Evolutionary conservation across 2,888 invertebrate genomes (phyloP).

Genomic region (Pristionchus arcanus): DNA sequence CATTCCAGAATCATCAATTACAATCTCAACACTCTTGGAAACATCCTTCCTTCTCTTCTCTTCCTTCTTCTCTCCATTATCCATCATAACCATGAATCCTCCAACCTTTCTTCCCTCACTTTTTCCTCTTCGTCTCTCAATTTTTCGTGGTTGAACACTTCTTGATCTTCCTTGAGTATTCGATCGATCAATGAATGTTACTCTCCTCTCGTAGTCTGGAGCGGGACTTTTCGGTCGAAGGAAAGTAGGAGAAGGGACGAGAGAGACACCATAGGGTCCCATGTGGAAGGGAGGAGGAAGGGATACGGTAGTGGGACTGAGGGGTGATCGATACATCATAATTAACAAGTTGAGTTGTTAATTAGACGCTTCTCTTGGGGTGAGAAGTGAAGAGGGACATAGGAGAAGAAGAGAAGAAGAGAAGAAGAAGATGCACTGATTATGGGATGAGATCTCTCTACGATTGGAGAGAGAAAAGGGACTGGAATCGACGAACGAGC

Average conservation of each 20-base stretch:
- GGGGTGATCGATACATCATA: slow-evolving; percentile 19
- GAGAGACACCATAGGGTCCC: slow-evolving; percentile 30
- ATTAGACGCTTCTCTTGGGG: slow-evolving; percentile 31
- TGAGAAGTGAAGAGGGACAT: background rate
- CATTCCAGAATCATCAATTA: background rate
- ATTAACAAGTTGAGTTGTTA: slow-evolving; percentile 3
- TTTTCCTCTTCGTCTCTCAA: slow-evolving; percentile 7
- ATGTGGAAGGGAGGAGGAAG: slow-evolving; percentile 26
- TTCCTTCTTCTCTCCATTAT: slow-evolving; percentile 15
- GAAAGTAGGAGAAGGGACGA: background rate
- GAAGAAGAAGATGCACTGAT: slow-evolving; percentile 17
- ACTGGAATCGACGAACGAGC: slow-evolving; percentile 34
- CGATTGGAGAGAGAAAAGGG: slow-evolving; percentile 1
- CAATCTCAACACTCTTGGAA: background rate
- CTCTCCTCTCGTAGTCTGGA: slow-evolving; percentile 21
- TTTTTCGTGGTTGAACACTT: background rate
- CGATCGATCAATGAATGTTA: slow-evolving; percentile 14
- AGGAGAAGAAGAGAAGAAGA: background rate
- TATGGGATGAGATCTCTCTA: slow-evolving; percentile 27
- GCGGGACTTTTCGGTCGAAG: slow-evolving; percentile 25
- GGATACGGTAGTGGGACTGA: background rate
- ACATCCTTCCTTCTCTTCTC: slow-evolving; percentile 1
- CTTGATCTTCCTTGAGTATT: background rate
- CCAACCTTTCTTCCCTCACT: slow-evolving; percentile 40
- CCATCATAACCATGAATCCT: background rate